Percentiles rank a stretch among this genome's conserved stretches.
phyloP scores from a whole-genome alignment of 2,113 vertebrate genomes.

The Bufo bufo region DNA sequence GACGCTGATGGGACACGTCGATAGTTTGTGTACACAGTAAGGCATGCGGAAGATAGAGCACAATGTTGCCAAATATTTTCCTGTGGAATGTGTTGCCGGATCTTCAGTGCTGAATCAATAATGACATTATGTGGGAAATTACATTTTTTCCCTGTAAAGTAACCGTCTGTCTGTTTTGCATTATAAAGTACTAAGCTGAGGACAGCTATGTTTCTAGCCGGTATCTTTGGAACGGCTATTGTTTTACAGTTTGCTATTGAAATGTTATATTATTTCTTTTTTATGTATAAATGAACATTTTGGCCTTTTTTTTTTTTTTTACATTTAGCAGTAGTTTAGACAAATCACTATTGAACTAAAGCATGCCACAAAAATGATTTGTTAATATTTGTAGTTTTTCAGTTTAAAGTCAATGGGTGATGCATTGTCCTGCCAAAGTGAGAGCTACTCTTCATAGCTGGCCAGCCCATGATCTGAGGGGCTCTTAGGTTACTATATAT shows the following conservation, averaged over 20 bases:
- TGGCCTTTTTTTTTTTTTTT: background rate
- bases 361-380: too few species aligned
- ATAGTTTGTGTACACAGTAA: conserved; percentile 27
- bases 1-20: conserved; percentile 13
- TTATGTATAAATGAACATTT: background rate
- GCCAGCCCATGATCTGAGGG: too few species aligned
- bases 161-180: conserved; percentile 21
- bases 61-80: conserved; percentile 15
- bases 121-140: conserved; percentile 32
- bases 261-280: background rate
- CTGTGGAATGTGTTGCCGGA: conserved; percentile 19
- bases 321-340: background rate
- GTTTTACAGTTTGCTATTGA: background rate
- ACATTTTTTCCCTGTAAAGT: conserved; percentile 12
- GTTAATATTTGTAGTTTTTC: too few species aligned
- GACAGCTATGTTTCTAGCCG: background rate
- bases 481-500: too few species aligned
- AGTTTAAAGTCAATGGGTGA: too few species aligned
- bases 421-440: too few species aligned
- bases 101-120: conserved; percentile 42
- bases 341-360: background rate
- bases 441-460: too few species aligned
- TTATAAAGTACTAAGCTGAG: background rate
- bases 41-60: conserved; percentile 33
- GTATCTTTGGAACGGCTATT: background rate